Conservation (phyloP, 1,140 invertebrate genomes). For the Drosophila mayri region DNA sequence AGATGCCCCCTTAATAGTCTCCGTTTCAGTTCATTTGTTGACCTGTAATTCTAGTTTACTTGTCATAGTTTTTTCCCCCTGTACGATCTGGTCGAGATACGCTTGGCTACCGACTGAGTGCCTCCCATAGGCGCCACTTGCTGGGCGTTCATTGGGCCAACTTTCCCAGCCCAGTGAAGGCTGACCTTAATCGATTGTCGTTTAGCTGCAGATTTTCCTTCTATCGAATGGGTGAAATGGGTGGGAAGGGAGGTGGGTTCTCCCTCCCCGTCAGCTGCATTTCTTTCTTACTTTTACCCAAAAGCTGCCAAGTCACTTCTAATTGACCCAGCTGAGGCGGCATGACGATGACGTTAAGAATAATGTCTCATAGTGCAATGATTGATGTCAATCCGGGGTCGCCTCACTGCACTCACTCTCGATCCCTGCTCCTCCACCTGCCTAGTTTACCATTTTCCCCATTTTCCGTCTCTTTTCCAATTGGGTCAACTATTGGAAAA, state of each 20-base stretch:
- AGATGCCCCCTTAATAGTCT: neutral
- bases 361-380: constrained; percentile 67
- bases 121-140: constrained; percentile 60
- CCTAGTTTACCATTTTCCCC: neutral
- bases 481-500: constrained; percentile 69
- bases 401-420: constrained; percentile 29
- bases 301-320: constrained; percentile 75
- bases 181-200: constrained; percentile 81
- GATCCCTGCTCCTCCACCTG: neutral
- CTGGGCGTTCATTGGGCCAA: constrained; percentile 58
- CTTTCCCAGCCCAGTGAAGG: constrained; percentile 57
- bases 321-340: constrained; percentile 59
- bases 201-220: constrained; percentile 61
- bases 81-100: constrained; percentile 9
- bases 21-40: constrained; percentile 2
- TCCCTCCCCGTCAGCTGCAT: constrained; percentile 42
- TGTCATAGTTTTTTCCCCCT: constrained; percentile 16
- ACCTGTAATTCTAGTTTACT: constrained; percentile 5
- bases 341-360: constrained; percentile 49
- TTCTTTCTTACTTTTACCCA: constrained; percentile 62
- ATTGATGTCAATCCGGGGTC: constrained; percentile 70
- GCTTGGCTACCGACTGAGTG: constrained; percentile 41
- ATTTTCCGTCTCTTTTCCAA: constrained; percentile 36
- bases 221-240: constrained; percentile 39
- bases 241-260: constrained; percentile 9